Evolutionary conservation across 2,113 vertebrate genomes (phyloP).

Genomic region (zebrafish (Danio rerio)): DNA sequence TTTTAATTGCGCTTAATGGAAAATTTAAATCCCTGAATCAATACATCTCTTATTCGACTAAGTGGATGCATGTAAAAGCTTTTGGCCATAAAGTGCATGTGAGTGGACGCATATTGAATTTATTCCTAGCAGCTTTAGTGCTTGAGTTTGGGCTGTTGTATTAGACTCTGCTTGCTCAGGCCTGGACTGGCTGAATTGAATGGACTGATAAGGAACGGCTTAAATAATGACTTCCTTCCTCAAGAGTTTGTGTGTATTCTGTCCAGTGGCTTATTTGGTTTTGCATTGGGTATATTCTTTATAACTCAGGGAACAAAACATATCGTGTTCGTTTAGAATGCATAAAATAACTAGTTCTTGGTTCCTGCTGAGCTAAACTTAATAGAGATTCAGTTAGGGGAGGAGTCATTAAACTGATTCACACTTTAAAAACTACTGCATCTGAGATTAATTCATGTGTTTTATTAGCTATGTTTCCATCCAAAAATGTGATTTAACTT

Average conservation of each 20-base stretch:
- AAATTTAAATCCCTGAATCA: constrained; percentile 24
- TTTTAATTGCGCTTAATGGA: constrained; percentile 21
- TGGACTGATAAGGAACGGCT: constrained; percentile 46
- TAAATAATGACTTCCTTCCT: constrained; percentile 55
- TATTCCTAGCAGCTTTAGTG: not conserved
- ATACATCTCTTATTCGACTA: constrained; percentile 13
- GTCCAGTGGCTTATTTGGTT: not conserved
- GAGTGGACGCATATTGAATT: constrained; percentile 4
- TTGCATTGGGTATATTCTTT: not conserved
- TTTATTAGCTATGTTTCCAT: too few species aligned
- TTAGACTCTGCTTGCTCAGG: not conserved
- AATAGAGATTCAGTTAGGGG: not conserved
- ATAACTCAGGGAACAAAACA: not conserved
- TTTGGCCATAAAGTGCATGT: constrained; percentile 27
- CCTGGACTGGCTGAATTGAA: not conserved
- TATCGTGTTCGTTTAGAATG: not conserved
- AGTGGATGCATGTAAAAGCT: constrained; percentile 9
- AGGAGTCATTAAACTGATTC: not conserved
- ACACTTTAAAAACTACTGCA: not conserved
- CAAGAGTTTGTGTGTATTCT: constrained; percentile 16
- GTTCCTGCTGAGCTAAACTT: not conserved
- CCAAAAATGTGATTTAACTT: too few species aligned
- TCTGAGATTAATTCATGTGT: not conserved
- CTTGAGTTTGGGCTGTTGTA: not conserved
- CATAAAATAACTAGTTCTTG: not conserved